Evolutionary conservation across 1,140 invertebrate species (phyloP).

Genomic region (Drosophila mauritiana): DNA sequence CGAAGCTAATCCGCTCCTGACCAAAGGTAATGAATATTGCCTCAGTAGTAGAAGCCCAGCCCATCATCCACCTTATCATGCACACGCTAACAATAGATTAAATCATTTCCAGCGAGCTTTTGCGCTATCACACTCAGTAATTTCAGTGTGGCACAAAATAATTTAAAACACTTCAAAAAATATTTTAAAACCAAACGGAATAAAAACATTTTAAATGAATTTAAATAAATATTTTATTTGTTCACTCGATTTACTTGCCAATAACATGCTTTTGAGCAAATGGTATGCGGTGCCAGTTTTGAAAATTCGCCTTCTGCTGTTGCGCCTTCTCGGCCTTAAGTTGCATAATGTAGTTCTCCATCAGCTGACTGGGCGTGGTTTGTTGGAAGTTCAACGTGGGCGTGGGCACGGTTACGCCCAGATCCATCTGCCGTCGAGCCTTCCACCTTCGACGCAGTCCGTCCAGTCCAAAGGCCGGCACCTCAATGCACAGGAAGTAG

Average conservation of each 20-base stretch:
- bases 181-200: no score
- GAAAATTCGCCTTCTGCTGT: conserved; percentile 34
- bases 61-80: no score
- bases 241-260: conserved; percentile 63
- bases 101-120: no score
- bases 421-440: background rate
- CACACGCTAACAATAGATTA: no score
- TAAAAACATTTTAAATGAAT: no score
- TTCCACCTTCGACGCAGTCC: background rate
- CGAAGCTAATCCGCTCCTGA: no score
- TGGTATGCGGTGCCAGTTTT: conserved; percentile 62
- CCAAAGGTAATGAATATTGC: no score
- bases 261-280: conserved; percentile 66
- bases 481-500: conserved; percentile 88
- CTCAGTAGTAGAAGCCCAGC: no score
- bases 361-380: conserved; percentile 31
- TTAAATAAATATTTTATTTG: conserved; percentile 53
- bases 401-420: background rate
- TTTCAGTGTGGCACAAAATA: no score
- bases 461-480: conserved; percentile 58
- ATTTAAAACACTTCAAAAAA: no score
- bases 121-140: no score
- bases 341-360: conserved; percentile 68
- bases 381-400: background rate
- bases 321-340: conserved; percentile 47